Evolutionary conservation across 1,140 invertebrate genomes (phyloP).

Genomic region (Drosophila varians): DNA sequence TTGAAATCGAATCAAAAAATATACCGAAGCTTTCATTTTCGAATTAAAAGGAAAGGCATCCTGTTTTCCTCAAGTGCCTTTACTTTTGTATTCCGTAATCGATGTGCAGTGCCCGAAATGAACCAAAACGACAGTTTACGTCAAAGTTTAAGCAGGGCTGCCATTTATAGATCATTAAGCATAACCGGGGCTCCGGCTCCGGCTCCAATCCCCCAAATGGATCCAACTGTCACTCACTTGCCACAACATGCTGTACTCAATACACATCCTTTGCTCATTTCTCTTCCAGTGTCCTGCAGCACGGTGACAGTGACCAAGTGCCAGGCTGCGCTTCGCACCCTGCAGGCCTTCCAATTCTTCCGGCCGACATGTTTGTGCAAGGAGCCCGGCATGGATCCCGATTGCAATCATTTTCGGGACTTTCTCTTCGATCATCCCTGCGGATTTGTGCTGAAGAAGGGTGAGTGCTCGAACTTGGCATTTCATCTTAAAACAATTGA

Average conservation of each 20-base stretch:
- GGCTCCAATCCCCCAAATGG: constrained; percentile 31
- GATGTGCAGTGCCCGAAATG: constrained; percentile 65
- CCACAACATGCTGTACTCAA: constrained; percentile 27
- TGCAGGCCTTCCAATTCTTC: constrained; percentile 96
- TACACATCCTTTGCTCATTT: background rate
- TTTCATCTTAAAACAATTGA: too few species aligned
- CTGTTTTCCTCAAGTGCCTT: background rate
- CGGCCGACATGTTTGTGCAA: constrained; percentile 95
- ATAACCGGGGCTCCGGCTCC: constrained; percentile 37
- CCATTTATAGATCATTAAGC: constrained; percentile 80
- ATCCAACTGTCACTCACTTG: constrained; percentile 31
- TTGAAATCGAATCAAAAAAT: too few species aligned
- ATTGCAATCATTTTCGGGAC: constrained; percentile 95
- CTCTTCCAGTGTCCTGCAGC: constrained; percentile 92
- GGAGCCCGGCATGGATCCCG: constrained; percentile 93
- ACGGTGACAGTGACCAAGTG: constrained; percentile 96
- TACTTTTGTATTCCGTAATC: constrained; percentile 47
- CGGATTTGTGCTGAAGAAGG: constrained; percentile 93
- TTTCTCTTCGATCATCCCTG: constrained; percentile 96
- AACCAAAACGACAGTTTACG: constrained; percentile 45
- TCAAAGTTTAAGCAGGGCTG: constrained; percentile 74
- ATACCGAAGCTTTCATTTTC: too few species aligned
- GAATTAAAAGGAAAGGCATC: too few species aligned
- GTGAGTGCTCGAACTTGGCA: constrained; percentile 85
- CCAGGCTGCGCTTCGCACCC: constrained; percentile 92